These are phyloP conservation scores for Fukomys damarensis DNA, from an alignment of 2,113 vertebrate genomes.

Conservation along the genomic window DNA sequence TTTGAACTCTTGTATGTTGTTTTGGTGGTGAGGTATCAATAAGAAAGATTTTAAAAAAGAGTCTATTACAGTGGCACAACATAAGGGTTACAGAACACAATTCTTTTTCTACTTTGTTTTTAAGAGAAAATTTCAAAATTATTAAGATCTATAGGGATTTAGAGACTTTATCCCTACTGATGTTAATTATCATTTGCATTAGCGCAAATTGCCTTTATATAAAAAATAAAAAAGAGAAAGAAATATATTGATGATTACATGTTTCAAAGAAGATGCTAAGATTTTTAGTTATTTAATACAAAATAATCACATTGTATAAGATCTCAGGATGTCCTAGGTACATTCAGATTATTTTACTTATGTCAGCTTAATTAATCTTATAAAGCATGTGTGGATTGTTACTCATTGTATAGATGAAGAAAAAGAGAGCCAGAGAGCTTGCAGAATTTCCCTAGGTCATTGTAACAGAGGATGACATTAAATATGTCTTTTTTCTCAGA, in stretches of 20 bases:
- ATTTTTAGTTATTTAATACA: not conserved
- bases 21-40: not conserved
- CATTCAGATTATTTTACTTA: not conserved
- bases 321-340: not conserved
- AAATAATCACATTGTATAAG: not conserved
- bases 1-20: not conserved
- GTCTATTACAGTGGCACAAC: not conserved
- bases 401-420: not conserved
- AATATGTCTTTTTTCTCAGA: not conserved
- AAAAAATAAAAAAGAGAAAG: not conserved
- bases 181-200: not conserved
- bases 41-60: not conserved
- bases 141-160: not conserved
- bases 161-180: not conserved
- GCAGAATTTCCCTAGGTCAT: not conserved
- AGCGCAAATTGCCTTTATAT: not conserved
- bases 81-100: not conserved
- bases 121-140: not conserved
- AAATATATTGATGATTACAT: not conserved
- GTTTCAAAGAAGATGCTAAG: not conserved
- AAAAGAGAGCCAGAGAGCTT: not conserved
- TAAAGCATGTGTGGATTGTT: not conserved
- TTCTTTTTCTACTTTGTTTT: not conserved
- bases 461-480: not conserved
- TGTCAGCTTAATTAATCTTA: not conserved